These are phyloP conservation scores for Euwallacea fornicatus DNA, from an alignment of 1,140 invertebrate species.

Conservation along the genomic window DNA sequence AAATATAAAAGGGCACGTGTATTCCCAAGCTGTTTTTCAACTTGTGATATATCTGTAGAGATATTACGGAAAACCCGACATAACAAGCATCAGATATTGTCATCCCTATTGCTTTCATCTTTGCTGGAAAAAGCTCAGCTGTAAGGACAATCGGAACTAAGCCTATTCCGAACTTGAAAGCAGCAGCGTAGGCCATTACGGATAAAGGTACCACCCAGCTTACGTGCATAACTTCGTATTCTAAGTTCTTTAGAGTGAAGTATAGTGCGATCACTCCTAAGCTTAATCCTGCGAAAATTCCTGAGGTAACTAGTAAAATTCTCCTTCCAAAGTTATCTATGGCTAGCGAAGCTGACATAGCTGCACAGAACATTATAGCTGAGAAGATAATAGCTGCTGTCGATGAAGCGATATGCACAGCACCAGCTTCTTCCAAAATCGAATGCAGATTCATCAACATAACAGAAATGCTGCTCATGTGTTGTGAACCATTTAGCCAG, in stretches of 20 bases:
- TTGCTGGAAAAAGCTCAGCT: constrained; percentile 65
- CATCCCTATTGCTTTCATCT: constrained; percentile 58
- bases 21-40: constrained; percentile 56
- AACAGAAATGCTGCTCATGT: constrained; percentile 56
- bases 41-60: constrained; percentile 66
- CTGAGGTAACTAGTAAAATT: constrained; percentile 52
- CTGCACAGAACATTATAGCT: constrained; percentile 46
- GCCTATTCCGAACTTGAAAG: constrained; percentile 46
- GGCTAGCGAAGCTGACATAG: constrained; percentile 47
- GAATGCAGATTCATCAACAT: constrained; percentile 61
- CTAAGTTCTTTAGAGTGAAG: constrained; percentile 43
- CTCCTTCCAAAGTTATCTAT: constrained; percentile 56
- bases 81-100: constrained; percentile 47
- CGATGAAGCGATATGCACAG: constrained; percentile 41
- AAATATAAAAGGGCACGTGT: constrained; percentile 68
- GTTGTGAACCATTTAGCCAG: constrained; percentile 60
- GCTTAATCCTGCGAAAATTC: constrained; percentile 39
- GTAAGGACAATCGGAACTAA: constrained; percentile 73
- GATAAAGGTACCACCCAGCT: constrained; percentile 43
- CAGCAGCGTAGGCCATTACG: constrained; percentile 44
- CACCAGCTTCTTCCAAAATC: constrained; percentile 54
- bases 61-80: constrained; percentile 59
- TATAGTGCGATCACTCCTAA: constrained; percentile 42
- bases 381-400: constrained; percentile 54
- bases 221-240: constrained; percentile 29